Evolutionary conservation across 2,888 invertebrate genomes (phyloP).

Genomic region (Spilosoma lubricipeda): DNA sequence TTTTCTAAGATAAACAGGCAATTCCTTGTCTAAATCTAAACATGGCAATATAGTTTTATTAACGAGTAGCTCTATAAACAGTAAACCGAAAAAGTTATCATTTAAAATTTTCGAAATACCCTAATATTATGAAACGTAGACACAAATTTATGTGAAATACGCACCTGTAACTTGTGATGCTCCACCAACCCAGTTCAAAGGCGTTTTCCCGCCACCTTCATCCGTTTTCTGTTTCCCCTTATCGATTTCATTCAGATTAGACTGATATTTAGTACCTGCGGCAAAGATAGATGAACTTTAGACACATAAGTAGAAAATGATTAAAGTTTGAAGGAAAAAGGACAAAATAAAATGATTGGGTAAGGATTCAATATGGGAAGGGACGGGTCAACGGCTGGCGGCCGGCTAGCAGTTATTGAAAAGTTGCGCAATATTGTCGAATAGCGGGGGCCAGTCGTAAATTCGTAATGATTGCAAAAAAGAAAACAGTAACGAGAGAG

Average conservation of each 20-base stretch:
- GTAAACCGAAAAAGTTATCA: not conserved
- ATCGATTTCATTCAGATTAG: conserved; percentile 92
- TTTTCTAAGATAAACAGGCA: too few species aligned
- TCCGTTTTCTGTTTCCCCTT: conserved; percentile 92
- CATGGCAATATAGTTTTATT: too few species aligned
- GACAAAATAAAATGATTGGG: conserved; percentile 70
- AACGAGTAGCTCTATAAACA: not conserved
- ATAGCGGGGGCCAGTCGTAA: conserved; percentile 80
- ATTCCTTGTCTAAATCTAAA: too few species aligned
- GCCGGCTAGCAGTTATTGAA: conserved; percentile 83
- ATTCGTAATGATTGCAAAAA: conserved; percentile 85
- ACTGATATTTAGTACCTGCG: conserved; percentile 91
- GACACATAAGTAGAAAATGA: conserved; percentile 33
- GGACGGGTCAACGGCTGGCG: conserved; percentile 66
- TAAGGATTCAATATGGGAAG: conserved; percentile 81
- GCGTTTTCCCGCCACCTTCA: conserved; percentile 85
- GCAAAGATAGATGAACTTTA: conserved; percentile 55
- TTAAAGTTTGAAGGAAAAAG: conserved; percentile 49
- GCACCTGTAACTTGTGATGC: conserved; percentile 82
- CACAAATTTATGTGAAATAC: conserved; percentile 14
- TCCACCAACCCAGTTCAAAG: conserved; percentile 85
- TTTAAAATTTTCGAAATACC: not conserved
- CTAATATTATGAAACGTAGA: not conserved
- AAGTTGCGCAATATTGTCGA: conserved; percentile 86
- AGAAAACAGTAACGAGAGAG: conserved; percentile 74